A percentile compares a stretch with the other conserved stretches of the same genome.
These are phyloP conservation scores for Artibeus jamaicensis DNA, from an alignment of 2,797 vertebrate genomes.

Conservation along the genomic window DNA sequence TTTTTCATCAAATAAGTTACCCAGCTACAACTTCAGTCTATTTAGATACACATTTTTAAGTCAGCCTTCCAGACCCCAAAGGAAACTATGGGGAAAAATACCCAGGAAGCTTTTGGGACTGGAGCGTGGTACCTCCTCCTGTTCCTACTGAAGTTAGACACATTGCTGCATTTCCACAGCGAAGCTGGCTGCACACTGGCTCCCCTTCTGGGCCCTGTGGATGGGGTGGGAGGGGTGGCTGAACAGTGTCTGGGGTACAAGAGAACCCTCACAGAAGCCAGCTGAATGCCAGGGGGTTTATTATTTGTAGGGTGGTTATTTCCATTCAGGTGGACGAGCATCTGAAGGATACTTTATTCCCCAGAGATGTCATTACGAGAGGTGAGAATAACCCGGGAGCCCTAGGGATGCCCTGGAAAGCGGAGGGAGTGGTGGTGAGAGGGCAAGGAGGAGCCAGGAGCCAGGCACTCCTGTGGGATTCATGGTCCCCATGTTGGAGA, in stretches of 20 bases:
- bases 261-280: not conserved
- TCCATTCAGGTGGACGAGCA: not conserved
- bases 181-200: not conserved
- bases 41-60: conserved; percentile 21
- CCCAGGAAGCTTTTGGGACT: not conserved
- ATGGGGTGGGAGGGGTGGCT: not conserved
- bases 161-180: not conserved
- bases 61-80: not conserved
- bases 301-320: not conserved
- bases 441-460: not conserved
- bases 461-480: not conserved
- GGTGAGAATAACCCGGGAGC: not conserved
- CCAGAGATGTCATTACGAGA: not conserved
- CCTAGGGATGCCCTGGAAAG: not conserved
- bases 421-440: not conserved
- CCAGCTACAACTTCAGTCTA: not conserved
- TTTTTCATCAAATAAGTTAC: not conserved
- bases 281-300: not conserved
- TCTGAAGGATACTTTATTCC: not conserved
- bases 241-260: not conserved
- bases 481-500: not conserved
- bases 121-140: not conserved
- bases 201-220: not conserved
- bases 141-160: not conserved
- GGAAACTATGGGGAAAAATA: not conserved